Evolutionary conservation across 2,797 vertebrate genomes (phyloP).

Genomic region (Perodicticus potto): DNA sequence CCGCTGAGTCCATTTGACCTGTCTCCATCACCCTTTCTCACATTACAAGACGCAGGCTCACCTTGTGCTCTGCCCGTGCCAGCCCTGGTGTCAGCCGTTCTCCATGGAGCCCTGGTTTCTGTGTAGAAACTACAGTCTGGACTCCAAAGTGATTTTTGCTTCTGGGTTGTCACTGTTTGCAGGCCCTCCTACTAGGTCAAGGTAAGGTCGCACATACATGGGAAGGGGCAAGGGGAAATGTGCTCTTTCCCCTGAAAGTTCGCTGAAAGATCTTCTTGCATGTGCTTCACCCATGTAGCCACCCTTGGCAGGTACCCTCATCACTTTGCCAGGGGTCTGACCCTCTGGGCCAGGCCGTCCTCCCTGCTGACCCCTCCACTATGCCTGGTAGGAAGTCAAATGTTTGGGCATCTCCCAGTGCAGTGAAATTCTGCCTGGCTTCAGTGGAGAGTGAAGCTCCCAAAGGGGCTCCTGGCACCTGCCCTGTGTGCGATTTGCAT

Average conservation of each 20-base stretch:
- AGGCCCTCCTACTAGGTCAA: neutral
- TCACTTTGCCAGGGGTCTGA: neutral
- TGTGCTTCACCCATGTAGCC: neutral
- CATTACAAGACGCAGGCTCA: neutral
- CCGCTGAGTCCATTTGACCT: neutral
- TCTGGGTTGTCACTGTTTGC: neutral
- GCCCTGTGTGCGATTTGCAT: neutral
- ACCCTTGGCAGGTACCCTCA: neutral
- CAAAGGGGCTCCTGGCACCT: neutral
- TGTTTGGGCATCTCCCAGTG: neutral
- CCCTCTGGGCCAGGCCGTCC: neutral
- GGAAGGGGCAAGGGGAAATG: no score
- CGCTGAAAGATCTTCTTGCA: neutral
- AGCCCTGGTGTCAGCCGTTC: neutral
- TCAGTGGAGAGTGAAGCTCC: neutral
- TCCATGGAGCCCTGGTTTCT: neutral
- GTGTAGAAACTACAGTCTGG: neutral
- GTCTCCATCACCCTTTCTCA: neutral
- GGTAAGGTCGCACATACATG: rapidly evolving
- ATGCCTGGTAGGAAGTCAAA: neutral
- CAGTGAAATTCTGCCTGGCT: neutral
- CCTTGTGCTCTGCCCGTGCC: no score
- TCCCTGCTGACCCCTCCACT: neutral
- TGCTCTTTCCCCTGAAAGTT: neutral
- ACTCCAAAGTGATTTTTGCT: neutral